Evolutionary conservation across 2,113 vertebrate genomes (phyloP), one percentile per base, ranked within the genome.

Genomic region (Ia io): DNA sequence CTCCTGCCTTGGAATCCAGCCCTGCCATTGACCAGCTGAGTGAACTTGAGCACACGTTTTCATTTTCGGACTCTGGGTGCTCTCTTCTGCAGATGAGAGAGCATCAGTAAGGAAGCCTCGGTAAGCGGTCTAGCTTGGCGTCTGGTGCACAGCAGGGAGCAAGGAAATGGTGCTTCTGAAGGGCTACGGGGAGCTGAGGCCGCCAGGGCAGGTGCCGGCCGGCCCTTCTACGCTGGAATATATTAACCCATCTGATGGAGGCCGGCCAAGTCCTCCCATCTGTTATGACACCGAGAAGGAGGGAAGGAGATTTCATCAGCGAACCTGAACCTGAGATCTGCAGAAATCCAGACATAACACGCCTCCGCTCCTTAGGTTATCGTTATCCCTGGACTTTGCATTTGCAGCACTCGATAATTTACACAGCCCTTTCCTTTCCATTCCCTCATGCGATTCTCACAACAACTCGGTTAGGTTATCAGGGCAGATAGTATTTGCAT

Each of bases 401-500:
- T 79, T 22, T 44, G 63, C 32, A 74, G 56, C 42, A 10, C 40
- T 59, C 10, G 20, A 37, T 37, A 74, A 84, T 42, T 49, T 53
- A 44, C 37, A 47, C 67, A 73, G 44, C 13, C 23, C 69, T 61
- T 88, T 84, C 88, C 93, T 89, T 92, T 56, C 92, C 84, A 67
- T 91, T 88, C 32, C 67, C n/a, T 94, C 74, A 85, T 32, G 49
- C 23, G 74, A 76, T 61, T 74, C 69, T 71, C 96, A 74, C 20
- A 22, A 59, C 47, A 51, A 40, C 67, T n/a, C 40, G 22, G 40
- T 69, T 63, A 65, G 91, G 83, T 94, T 70, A 79, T 28, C n/a
- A 9, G 20, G 69, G 90, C 53, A 95, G 73, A 93, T 65, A 47
- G 63, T 79, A 67, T 94, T 84, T 90, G 20, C 86, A 74, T 96